These are phyloP conservation scores for Perca schrenkii DNA, from an alignment of 2,113 vertebrate species.

Conservation along the genomic window DNA sequence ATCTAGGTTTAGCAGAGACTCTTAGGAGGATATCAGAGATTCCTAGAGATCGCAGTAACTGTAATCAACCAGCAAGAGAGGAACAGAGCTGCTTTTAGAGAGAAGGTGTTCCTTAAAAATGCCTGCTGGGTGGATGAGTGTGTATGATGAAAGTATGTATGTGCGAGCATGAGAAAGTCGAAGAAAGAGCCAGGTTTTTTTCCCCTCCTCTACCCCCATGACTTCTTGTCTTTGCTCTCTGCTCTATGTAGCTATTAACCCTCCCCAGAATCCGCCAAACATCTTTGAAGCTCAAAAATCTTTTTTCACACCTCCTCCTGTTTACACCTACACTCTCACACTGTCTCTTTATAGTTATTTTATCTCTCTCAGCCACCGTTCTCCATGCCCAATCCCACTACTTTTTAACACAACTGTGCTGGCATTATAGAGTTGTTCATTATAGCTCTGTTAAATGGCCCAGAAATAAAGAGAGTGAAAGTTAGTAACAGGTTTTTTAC, in stretches of 20 bases:
- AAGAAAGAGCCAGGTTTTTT: not conserved
- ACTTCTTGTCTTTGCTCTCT: slow-evolving; percentile 44
- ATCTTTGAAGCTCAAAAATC: slow-evolving; percentile 33
- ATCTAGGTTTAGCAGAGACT: slow-evolving; percentile 7
- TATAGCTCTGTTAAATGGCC: slow-evolving; percentile 18
- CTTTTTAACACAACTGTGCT: slow-evolving; percentile 36
- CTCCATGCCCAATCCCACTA: slow-evolving; percentile 29
- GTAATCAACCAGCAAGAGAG: slow-evolving; percentile 2
- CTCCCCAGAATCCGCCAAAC: slow-evolving; percentile 38
- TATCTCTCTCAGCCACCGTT: slow-evolving; percentile 23
- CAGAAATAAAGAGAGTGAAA: not conserved
- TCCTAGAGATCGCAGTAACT: slow-evolving; percentile 10
- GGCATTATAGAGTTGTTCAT: slow-evolving; percentile 21
- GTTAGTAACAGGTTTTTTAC: slow-evolving; percentile 18
- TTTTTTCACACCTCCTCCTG: slow-evolving; percentile 44
- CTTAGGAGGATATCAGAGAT: slow-evolving; percentile 7
- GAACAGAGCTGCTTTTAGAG: slow-evolving; percentile 36
- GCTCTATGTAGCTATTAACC: slow-evolving; percentile 32
- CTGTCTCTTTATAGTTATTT: slow-evolving; percentile 42
- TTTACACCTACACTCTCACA: slow-evolving; percentile 52
- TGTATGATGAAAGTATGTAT: slow-evolving; percentile 32
- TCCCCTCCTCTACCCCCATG: slow-evolving; percentile 1
- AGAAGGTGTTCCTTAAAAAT: slow-evolving; percentile 32
- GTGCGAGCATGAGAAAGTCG: slow-evolving; percentile 30
- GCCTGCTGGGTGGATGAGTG: slow-evolving; percentile 44